A percentile compares a stretch with the other conserved stretches of the same genome.
These are phyloP conservation scores for Dromaius novaehollandiae DNA, from an alignment of 2,113 vertebrate species.

Conservation along the genomic window DNA sequence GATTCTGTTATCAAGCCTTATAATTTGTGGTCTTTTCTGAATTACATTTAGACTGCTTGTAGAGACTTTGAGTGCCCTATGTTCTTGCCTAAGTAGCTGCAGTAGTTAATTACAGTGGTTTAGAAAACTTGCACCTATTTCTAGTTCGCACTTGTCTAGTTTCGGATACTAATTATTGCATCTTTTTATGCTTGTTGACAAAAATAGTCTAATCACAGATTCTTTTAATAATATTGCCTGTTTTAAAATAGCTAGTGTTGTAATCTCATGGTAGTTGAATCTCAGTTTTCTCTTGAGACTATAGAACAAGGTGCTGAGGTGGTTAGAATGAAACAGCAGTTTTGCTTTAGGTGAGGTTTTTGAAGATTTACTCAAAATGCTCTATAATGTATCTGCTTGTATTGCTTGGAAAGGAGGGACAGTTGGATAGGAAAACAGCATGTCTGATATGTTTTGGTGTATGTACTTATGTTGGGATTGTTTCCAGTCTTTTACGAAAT, in stretches of 20 bases:
- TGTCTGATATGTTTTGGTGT: background rate
- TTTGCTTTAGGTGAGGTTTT: background rate
- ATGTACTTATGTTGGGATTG: background rate
- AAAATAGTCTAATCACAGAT: background rate
- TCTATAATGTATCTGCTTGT: background rate
- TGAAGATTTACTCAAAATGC: background rate
- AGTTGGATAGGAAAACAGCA: background rate
- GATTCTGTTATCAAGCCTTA: background rate
- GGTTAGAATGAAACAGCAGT: background rate
- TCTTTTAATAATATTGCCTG: background rate
- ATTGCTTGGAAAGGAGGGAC: background rate
- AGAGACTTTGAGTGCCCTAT: fast-evolving
- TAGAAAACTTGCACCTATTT: slow-evolving; percentile 15
- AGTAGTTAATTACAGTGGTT: background rate
- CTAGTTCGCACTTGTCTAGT: background rate
- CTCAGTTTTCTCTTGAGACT: background rate
- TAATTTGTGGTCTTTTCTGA: background rate
- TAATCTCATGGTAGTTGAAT: background rate
- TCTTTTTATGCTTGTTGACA: slow-evolving; percentile 17
- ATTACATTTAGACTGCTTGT: background rate
- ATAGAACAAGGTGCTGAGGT: background rate
- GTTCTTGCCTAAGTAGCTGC: background rate
- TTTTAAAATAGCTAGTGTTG: background rate
- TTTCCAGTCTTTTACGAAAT: background rate
- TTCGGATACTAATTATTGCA: background rate